Percentiles rank a stretch among this genome's conserved stretches.
Evolutionary conservation across 2,888 invertebrate genomes (phyloP).

Genomic region (Andrena minutula): DNA sequence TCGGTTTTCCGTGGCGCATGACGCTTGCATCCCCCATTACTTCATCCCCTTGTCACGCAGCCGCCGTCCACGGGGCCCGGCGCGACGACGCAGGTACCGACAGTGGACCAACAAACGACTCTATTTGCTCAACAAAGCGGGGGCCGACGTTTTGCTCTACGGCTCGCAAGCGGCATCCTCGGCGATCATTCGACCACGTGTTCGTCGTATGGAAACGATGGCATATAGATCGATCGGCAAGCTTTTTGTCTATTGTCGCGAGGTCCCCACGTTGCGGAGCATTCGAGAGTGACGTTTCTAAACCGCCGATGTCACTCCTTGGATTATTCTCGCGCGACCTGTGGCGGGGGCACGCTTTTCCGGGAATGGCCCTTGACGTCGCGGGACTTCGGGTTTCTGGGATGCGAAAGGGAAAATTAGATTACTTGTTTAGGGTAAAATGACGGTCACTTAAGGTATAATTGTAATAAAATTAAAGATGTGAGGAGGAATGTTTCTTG

Average conservation of each 20-base stretch:
- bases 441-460: too few relatives aligned
- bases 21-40: slow-evolving; percentile 66
- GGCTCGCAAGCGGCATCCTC: slow-evolving; percentile 6
- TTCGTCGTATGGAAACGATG: not conserved
- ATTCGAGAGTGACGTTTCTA: not conserved
- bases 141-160: slow-evolving; percentile 11
- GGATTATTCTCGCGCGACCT: too few relatives aligned
- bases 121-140: slow-evolving; percentile 79
- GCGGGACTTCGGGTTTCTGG: too few relatives aligned
- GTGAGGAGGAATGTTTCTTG: too few relatives aligned
- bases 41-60: slow-evolving; percentile 60
- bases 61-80: slow-evolving; percentile 44
- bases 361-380: too few relatives aligned
- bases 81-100: slow-evolving; percentile 61
- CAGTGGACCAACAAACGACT: slow-evolving; percentile 79
- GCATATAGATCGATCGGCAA: slow-evolving; percentile 7
- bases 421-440: too few relatives aligned
- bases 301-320: too few relatives aligned
- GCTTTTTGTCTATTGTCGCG: too few relatives aligned
- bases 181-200: slow-evolving; percentile 31
- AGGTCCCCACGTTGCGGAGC: not conserved
- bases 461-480: too few relatives aligned
- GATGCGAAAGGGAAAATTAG: too few relatives aligned
- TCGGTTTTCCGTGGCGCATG: slow-evolving; percentile 50
- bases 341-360: too few relatives aligned